Percentiles rank a stretch among this genome's conserved stretches.
Conservation (phyloP, 2,113 vertebrate genomes). For the Nansenia antarctica region DNA sequence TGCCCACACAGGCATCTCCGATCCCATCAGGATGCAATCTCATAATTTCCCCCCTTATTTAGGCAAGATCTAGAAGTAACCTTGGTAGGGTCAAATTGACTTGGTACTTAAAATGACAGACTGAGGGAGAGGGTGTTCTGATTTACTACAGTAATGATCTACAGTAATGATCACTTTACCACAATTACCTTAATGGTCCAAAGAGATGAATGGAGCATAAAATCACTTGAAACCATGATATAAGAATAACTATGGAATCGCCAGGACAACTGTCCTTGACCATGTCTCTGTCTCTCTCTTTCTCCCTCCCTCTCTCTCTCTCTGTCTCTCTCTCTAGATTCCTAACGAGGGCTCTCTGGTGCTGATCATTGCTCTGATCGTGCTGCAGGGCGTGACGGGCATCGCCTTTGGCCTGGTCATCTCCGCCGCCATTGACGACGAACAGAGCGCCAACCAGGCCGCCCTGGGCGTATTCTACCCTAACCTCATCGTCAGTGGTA, state of each 20-base stretch:
- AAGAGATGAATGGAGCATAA: slow-evolving; percentile 52
- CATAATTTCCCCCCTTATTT: too few species aligned
- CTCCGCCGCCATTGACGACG: slow-evolving; percentile 76
- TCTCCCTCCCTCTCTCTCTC: background rate
- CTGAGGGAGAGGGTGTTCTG: too few species aligned
- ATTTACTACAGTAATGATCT: too few species aligned
- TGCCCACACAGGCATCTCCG: too few species aligned
- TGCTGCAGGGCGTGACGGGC: slow-evolving; percentile 76
- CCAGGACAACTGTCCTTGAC: slow-evolving; percentile 60
- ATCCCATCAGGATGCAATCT: too few species aligned
- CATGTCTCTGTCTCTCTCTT: background rate
- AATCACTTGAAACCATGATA: slow-evolving; percentile 42
- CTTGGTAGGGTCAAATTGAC: too few species aligned
- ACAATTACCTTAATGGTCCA: too few species aligned
- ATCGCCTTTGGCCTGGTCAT: slow-evolving; percentile 80
- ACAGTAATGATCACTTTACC: too few species aligned
- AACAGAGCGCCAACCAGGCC: slow-evolving; percentile 79
- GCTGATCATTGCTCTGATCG: slow-evolving; percentile 71
- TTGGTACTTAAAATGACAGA: too few species aligned
- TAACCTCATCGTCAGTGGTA: slow-evolving; percentile 77
- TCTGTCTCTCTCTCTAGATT: slow-evolving; percentile 51
- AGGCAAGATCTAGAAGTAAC: too few species aligned
- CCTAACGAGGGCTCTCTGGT: slow-evolving; percentile 76
- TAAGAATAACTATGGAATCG: slow-evolving; percentile 55
- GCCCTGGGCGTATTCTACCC: slow-evolving; percentile 81